Base-by-base conservation (phyloP, 2,888 invertebrate species). In the Pelosia muscerda region DNA sequence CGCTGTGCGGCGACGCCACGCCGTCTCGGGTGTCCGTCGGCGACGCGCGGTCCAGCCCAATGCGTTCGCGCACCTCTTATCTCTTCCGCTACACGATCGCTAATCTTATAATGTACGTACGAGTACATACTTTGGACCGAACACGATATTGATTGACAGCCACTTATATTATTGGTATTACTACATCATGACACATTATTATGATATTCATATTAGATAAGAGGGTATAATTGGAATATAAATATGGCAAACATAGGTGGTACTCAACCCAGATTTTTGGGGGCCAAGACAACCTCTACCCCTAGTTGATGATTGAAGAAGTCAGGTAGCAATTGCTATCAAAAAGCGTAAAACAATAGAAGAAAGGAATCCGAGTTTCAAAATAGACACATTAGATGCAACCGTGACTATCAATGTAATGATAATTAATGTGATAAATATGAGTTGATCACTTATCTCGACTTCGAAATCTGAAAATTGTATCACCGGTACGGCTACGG, bases 1-100 rank as follows among this genome's bases (percentile, higher is more conserved):
- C 72, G 78, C 76, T 72, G 78, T 76, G 76, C 71, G 83, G 75
- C 84, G 90, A 81, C 91, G 90, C 91, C 91, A 86, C 79, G 88
- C 92, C 71, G 92, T 92, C 92, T 91, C 89, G 82, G 71, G 72
- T 84, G 78, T 70, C 79, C 73, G 74, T 62, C 65, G 72, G 69
- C 65, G 72, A 66, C 63, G 63, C 54, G 56, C 66, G 31, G 56
- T 25, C 55, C 60, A 9, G 34, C 38, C 54, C 57, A 69, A 69
- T 68, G 60, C 65, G 66, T 65, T 66, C 68, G 72, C 62, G 58
- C 62, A 65, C 58, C 66, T 71, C 78, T 84, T 86, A 84, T 86
- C 86, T 78, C 75, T 79, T 77, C 74, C 78, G 75, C 73, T 77
- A 71, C 76, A 74, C 65, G 76, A 73, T 63, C 74, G 75, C 80